These are phyloP conservation scores for Alitta virens DNA, from an alignment of 2,888 invertebrate species.

Conservation along the genomic window DNA sequence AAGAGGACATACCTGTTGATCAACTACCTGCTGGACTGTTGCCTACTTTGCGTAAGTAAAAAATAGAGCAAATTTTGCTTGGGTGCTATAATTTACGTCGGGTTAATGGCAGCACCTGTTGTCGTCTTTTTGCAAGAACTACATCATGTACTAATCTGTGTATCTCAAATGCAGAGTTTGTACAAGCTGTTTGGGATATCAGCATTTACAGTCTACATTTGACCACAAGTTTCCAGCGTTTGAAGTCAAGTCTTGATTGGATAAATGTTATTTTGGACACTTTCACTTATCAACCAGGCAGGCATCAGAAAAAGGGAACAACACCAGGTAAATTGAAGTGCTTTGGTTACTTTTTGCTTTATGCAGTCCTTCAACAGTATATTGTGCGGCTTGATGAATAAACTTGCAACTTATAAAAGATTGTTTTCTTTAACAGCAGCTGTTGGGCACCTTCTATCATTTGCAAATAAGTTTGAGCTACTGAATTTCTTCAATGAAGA, in stretches of 20 bases:
- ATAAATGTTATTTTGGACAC: conserved; percentile 32
- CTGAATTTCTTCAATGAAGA: conserved; percentile 40
- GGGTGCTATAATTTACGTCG: no score
- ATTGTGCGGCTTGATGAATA: no score
- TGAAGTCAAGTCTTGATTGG: conserved; percentile 43
- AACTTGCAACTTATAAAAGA: no score
- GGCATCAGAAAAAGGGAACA: conserved; percentile 21
- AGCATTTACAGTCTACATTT: conserved; percentile 60
- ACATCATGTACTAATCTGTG: no score
- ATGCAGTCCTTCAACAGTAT: neutral
- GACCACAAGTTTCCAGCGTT: conserved; percentile 71
- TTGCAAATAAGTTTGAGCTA: conserved; percentile 30
- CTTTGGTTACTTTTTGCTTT: neutral
- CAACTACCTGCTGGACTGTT: neutral
- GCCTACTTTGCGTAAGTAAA: neutral
- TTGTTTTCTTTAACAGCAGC: conserved; percentile 32
- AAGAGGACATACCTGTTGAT: neutral
- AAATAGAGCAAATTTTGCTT: no score
- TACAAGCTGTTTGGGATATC: conserved; percentile 60
- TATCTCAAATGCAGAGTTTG: conserved; percentile 45
- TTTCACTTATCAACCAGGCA: conserved; percentile 16
- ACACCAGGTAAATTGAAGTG: conserved; percentile 23
- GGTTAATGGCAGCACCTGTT: no score
- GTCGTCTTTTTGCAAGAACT: no score
- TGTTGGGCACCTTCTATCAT: conserved; percentile 31